Evolutionary conservation across 1,140 invertebrate species (phyloP), one percentile per base, ranked within the genome.

Genomic region (Drosophila kurseongensis): DNA sequence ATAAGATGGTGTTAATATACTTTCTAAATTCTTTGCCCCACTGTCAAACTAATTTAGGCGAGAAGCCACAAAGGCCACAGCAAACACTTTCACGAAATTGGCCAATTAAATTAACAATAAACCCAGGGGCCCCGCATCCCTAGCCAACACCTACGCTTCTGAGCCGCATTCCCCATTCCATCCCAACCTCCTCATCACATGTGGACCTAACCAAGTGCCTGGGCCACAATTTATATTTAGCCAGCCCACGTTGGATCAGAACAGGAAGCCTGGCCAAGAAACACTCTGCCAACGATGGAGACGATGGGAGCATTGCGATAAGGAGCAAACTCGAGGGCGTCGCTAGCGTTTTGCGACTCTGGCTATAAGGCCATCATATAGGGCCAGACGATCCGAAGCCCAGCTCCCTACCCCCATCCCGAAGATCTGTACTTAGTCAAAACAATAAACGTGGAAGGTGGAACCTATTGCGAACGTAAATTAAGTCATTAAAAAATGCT

Each of bases 401-500:
- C 47, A 1, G 10, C 38, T 7, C 36, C 32, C 38, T 32, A 35
- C 48, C 12, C 40, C 23, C 55, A 42, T 41, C 18, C 61, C 27
- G n/a, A 13, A n/a, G 61, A 29, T 61, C 14, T 67, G 84, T 83
- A 84, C 80, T 84, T 84, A 89, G 84, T 71, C 76, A 90, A 89
- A 89, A 89, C 81, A 90, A 90, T 90, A 90, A 90, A 85, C 85
- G 79, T 78, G 77, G 84, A 89, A 90, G 84, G 84, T 89, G 85
- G 85, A 75, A 85, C 84, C 84, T 85, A 85, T 90, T 89, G 84
- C 80, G 75, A 90, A 89, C 85, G 80, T 89, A 89, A 89, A 89
- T 89, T 89, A 89, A 89, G 84, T 89, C 84, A 90, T 89, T 89
- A 89, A 90, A 86, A 90, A 89, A 84, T 85, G 74, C 85, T 80